A percentile compares a stretch with the other conserved stretches of the same genome.
Evolutionary conservation across 2,113 vertebrate genomes (phyloP).

Genomic region (Montifringilla adamsi): DNA sequence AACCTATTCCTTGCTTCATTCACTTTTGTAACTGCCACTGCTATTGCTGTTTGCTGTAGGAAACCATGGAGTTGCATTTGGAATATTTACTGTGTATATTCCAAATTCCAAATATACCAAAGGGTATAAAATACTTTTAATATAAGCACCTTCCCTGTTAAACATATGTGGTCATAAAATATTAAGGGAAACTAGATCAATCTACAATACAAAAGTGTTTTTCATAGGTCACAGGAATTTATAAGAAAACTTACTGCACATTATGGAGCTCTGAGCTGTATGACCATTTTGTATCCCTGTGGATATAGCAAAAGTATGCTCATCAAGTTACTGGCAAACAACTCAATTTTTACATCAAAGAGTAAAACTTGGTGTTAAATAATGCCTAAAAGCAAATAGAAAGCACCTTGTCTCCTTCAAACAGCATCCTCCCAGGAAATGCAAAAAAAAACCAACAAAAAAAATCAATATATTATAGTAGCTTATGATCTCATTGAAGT

Average conservation of each 20-base stretch:
- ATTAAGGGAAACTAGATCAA: slow-evolving; percentile 31
- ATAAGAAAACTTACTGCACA: background rate
- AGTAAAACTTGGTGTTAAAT: slow-evolving; percentile 40
- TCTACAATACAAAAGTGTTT: background rate
- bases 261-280: background rate
- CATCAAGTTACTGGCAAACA: background rate
- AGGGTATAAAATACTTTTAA: background rate
- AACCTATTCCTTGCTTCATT: background rate
- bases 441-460: background rate
- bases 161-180: slow-evolving; percentile 24
- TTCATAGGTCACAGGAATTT: slow-evolving; percentile 43
- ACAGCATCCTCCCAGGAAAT: slow-evolving; percentile 28
- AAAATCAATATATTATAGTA: slow-evolving; percentile 15
- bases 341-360: background rate
- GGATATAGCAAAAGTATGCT: background rate
- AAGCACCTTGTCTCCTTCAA: slow-evolving; percentile 38
- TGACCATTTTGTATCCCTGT: background rate
- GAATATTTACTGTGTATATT: background rate
- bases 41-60: background rate
- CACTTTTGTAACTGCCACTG: background rate
- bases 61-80: background rate
- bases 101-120: background rate
- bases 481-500: slow-evolving; percentile 47
- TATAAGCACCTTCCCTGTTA: slow-evolving; percentile 16
- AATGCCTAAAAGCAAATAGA: slow-evolving; percentile 33